Evolutionary conservation across 2,797 vertebrate genomes (phyloP).

Genomic region (Botia kubotai): DNA sequence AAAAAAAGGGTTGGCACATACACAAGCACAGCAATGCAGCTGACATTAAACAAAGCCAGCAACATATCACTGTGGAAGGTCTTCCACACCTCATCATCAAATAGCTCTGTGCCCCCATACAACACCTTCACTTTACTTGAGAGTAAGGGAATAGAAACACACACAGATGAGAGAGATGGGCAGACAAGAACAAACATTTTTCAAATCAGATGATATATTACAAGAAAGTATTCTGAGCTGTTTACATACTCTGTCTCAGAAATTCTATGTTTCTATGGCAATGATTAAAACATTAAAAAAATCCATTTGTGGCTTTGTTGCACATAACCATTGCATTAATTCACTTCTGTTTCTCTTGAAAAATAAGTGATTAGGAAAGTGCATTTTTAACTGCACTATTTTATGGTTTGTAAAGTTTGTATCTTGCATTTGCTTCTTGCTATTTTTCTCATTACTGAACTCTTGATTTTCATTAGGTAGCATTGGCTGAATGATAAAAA

Average conservation of each 20-base stretch:
- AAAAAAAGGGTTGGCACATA: constrained; percentile 96
- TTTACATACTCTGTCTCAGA: too few species aligned
- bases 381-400: too few species aligned
- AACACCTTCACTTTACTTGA: constrained; percentile 93
- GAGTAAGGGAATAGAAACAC: constrained; percentile 41
- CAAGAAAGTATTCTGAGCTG: too few species aligned
- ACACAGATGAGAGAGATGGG: background rate
- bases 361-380: too few species aligned
- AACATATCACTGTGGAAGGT: constrained; percentile 98
- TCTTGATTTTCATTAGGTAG: background rate
- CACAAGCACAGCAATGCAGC: constrained; percentile 91
- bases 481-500: too few species aligned
- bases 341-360: too few species aligned
- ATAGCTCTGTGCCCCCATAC: constrained; percentile 94
- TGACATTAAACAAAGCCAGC: constrained; percentile 92
- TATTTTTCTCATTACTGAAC: constrained; percentile 8
- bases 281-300: too few species aligned
- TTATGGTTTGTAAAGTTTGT: too few species aligned
- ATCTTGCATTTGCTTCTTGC: too few species aligned
- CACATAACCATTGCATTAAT: too few species aligned
- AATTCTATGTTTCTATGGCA: too few species aligned
- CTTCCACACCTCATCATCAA: constrained; percentile 94
- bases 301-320: too few species aligned
- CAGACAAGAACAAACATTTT: background rate
- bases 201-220: background rate